phyloP scores from a whole-genome alignment of 2,113 vertebrate species.

The Sus scrofa region T2T-Sscrofa CM000820.6:49612001-49612500 shows the following conservation, averaged over 20 bases:
- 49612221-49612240: not conserved
- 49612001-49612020: not conserved
- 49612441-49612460: not conserved
- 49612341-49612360: not conserved
- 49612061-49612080: not conserved
- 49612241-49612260: too few relatives aligned
- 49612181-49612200: not conserved
- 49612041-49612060: not conserved
- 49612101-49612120: not conserved
- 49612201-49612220: too few relatives aligned
- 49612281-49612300: not conserved
- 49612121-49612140: not conserved
- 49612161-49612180: too few relatives aligned
- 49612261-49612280: not conserved
- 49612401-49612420: not conserved
- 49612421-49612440: not conserved
- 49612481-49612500: not conserved
- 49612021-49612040: not conserved
- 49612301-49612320: too few relatives aligned
- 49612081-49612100: not conserved
- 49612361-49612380: not conserved
- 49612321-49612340: not conserved
- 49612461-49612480: not conserved
- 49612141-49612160: not conserved
- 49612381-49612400: not conserved